Base-by-base conservation (phyloP, 2,888 invertebrate species). In the Dynastes grantii region DNA sequence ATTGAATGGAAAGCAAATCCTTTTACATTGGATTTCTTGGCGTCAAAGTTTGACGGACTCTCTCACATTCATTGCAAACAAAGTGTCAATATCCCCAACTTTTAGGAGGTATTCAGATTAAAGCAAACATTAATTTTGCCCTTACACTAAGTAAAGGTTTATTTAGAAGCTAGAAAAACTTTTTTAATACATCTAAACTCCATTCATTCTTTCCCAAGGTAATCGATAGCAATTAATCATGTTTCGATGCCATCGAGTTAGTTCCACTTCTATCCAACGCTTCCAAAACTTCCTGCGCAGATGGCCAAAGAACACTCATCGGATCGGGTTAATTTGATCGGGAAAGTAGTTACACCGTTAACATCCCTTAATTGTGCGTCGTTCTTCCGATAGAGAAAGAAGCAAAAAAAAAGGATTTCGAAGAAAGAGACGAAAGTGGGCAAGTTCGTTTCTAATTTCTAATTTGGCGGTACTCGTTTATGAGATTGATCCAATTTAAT, bases 401-500 rank as follows among this genome's bases (percentile, higher is more conserved):
- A 29, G 11, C 9, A 63, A 63, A 61, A 61, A 29, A 8, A 32
- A 6, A 3, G 27, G 13, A 13, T 27, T 13, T 11, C 11, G 32
- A 27, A 63, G 29, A 63, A 63, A 27, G 29, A 29, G 27, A 32
- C 32, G 13, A 29, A 63, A 8, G 27, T 22, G 2, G 63, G 32
- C 32, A 63, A 63, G 63, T 29, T 63, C 63, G 2, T 63, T 63
- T 32, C 63, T 63, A 63, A 63, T 63, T 63, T 63, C n/a, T 63
- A 63, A 63, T 63, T 63, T 63, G 32, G 13, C 63, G 29, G 63
- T 11, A 63, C 13, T 29, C 63, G 32, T 29, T 63, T 63, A 63
- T 13, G 63, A 32, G 13, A 63, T 63, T 63, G 63, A 63, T 63
- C 63, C 63, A 63, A 63, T 63, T 63, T 63, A 13, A 63, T 63